phyloP scores from a whole-genome alignment of 1,140 invertebrate species.

The Drosophila yakuba region DNA sequence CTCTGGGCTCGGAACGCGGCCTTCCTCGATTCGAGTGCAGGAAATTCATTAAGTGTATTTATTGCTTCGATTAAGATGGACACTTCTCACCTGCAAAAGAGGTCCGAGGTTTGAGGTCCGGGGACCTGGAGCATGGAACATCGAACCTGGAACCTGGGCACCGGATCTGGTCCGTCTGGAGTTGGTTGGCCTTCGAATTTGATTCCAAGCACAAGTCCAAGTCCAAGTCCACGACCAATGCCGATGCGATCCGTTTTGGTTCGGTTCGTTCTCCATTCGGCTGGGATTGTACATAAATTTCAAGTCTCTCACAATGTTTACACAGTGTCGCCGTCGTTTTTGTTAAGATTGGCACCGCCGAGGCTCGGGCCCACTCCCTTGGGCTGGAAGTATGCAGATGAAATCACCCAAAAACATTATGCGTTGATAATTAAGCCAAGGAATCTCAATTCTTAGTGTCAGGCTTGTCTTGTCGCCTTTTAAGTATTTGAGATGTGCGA shows the following conservation, averaged over 20 bases:
- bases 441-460: constrained; percentile 69
- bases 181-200: constrained; percentile 20
- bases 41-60: constrained; percentile 83
- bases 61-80: constrained; percentile 83
- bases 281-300: constrained; percentile 75
- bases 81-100: constrained; percentile 79
- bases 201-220: not conserved
- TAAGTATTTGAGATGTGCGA: constrained; percentile 45
- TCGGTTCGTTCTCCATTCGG: constrained; percentile 47
- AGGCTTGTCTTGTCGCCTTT: constrained; percentile 69
- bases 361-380: constrained; percentile 16
- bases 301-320: constrained; percentile 75
- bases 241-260: constrained; percentile 22
- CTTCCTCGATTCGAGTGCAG: constrained; percentile 66
- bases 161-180: constrained; percentile 21
- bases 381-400: constrained; percentile 71
- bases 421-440: constrained; percentile 80
- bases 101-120: constrained; percentile 42
- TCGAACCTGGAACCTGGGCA: not conserved
- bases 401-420: constrained; percentile 80
- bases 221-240: too few relatives aligned
- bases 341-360: constrained; percentile 43
- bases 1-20: constrained; percentile 34
- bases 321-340: constrained; percentile 67
- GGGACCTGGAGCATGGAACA: not conserved